Evolutionary conservation across 2,888 invertebrate genomes (phyloP).

Genomic region (Labia minor): DNA sequence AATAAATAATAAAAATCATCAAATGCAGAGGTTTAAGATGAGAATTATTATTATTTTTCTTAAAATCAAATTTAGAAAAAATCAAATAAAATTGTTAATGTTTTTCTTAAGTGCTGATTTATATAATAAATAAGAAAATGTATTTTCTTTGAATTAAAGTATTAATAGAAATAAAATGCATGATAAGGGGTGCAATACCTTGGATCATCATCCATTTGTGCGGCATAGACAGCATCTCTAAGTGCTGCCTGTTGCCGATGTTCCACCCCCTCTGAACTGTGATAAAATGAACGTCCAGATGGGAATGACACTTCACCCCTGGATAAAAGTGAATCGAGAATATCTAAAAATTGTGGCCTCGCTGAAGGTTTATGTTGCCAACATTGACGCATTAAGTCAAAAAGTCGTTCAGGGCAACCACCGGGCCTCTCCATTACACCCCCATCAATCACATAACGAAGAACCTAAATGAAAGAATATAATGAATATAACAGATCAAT

Average conservation of each 20-base stretch:
- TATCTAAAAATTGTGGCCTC: conserved; percentile 76
- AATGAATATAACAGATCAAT: not conserved
- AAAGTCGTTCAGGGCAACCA: conserved; percentile 86
- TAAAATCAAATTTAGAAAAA: too few species aligned
- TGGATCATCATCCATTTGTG: not conserved
- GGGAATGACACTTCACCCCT: conserved; percentile 44
- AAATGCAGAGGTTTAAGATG: too few species aligned
- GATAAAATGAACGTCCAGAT: conserved; percentile 54
- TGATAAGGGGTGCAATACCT: too few species aligned
- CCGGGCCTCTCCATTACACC: conserved; percentile 92
- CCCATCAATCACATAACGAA: conserved; percentile 80
- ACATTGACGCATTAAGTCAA: conserved; percentile 81
- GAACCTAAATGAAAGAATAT: conserved; percentile 37
- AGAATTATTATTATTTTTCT: too few species aligned
- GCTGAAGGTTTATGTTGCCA: conserved; percentile 75
- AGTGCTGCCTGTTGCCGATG: conserved; percentile 22
- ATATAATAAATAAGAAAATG: too few species aligned
- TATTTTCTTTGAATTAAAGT: too few species aligned
- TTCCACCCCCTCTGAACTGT: conserved; percentile 45
- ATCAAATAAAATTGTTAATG: too few species aligned
- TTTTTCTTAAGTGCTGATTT: too few species aligned
- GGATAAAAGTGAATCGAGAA: conserved; percentile 61
- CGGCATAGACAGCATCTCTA: not conserved
- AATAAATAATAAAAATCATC: too few species aligned
- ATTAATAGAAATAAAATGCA: too few species aligned